Evolutionary conservation across 2,113 vertebrate species (phyloP).

Genomic region (Serinus canaria): DNA sequence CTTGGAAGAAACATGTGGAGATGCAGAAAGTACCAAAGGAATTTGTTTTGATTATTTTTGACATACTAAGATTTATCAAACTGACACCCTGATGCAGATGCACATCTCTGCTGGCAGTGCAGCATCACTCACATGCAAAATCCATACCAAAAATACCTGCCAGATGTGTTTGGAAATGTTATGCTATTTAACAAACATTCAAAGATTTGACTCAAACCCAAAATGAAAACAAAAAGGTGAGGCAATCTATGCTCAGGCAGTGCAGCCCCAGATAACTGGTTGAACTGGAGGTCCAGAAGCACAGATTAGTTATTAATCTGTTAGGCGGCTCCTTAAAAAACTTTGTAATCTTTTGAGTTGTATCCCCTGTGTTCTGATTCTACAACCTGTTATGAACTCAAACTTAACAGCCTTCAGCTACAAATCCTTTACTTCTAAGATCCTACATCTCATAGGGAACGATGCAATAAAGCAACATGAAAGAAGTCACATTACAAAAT

Average conservation of each 20-base stretch:
- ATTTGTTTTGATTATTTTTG: conserved; percentile 15
- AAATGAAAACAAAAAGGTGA: neutral
- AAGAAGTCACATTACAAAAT: neutral
- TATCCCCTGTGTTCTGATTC: neutral
- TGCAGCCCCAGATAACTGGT: neutral
- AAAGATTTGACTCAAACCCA: neutral
- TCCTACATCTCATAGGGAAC: neutral
- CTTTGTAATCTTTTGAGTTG: neutral
- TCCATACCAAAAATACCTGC: neutral
- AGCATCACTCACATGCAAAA: neutral
- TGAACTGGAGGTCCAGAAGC: neutral
- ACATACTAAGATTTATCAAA: neutral
- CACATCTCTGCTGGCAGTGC: neutral
- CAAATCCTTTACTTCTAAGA: neutral
- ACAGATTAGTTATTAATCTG: neutral
- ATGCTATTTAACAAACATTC: neutral
- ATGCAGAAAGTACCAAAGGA: neutral
- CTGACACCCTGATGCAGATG: neutral
- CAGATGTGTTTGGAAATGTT: neutral
- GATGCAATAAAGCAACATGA: neutral
- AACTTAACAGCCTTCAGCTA: neutral
- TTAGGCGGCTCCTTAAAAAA: neutral
- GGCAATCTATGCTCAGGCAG: neutral
- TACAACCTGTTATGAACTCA: neutral
- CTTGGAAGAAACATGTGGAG: neutral